Evolutionary conservation across 2,888 invertebrate genomes (phyloP), one percentile per base, ranked within the genome.

Genomic region (Acanthacorydalis orientalis): DNA sequence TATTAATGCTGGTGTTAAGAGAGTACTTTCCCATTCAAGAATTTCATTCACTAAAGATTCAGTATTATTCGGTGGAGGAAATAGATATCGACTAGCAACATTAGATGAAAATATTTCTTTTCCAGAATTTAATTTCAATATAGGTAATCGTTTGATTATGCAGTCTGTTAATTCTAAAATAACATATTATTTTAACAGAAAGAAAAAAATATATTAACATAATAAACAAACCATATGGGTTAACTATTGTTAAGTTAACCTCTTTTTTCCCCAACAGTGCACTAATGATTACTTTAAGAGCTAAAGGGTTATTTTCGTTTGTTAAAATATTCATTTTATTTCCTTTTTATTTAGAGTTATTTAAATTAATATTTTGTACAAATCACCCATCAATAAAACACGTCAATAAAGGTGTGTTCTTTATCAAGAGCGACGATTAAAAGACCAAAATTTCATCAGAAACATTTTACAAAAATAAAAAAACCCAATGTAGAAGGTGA

Each of bases 251-350:
- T 50, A 84, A 56, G 50, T 70, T 65, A 15, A 77, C 66, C 52
- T 73, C 64, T 57, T 73, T 72, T 52, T 77, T 73, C 0, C 75
- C 73, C 53, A 79, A 72, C 57, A 80, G 79, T 9, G 79, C 76
- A 50, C 81, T 77, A 57, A 85, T 70, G 31, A 85, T 58, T 53
- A 88, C 60, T 63, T 88, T 87, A 52, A 88, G 67, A 16, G 80
- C 75, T 15, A 81, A 75, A 32, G 84, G 83, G 65, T 87, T 88
- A 56, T 79, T 81, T 58, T 80, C 75, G 60, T 87, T 87, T 9
- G 83, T 80, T 53, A 74, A 75, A 53, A 84, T 73, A 60, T 77
- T 79, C 79, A 83, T 82, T 68, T 69, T 76, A 6, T 6, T 23
- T 23, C 6, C 3, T 23, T 4, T 2, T 23, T 23, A 23, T 23